Percentiles rank a stretch among this genome's conserved stretches.
phyloP scores from a whole-genome alignment of 2,797 vertebrate species.

The Corythornis leucogaster region DNA sequence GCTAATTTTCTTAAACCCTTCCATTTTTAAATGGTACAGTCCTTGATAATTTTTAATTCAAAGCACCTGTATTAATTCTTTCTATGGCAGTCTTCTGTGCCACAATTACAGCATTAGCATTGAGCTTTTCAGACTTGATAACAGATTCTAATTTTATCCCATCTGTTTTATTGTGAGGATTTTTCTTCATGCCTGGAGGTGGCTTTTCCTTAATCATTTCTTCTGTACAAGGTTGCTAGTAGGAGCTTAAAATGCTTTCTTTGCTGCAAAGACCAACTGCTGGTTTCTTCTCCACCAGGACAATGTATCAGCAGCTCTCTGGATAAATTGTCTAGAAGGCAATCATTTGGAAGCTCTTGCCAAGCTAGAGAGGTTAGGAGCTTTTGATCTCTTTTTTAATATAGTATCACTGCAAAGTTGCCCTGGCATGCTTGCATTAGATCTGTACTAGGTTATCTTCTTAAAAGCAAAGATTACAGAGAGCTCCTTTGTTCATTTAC shows the following conservation, averaged over 20 bases:
- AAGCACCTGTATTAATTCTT: slow-evolving; percentile 56
- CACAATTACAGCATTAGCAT: slow-evolving; percentile 66
- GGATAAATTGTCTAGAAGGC: slow-evolving; percentile 64
- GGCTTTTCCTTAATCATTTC: slow-evolving; percentile 63
- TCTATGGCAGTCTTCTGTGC: slow-evolving; percentile 34
- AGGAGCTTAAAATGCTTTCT: slow-evolving; percentile 47
- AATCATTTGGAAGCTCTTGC: slow-evolving; percentile 44
- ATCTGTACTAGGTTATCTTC: background rate
- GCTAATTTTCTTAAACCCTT: background rate
- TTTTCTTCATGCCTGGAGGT: slow-evolving; percentile 38
- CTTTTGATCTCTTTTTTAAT: slow-evolving; percentile 57
- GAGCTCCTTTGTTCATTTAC: background rate
- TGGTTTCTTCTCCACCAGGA: slow-evolving; percentile 42
- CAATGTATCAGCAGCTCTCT: slow-evolving; percentile 41
- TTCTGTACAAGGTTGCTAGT: slow-evolving; percentile 46
- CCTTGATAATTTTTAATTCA: slow-evolving; percentile 60
- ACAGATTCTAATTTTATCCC: slow-evolving; percentile 67
- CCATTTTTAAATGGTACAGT: slow-evolving; percentile 21
- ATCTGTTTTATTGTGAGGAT: slow-evolving; percentile 65
- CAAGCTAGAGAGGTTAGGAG: slow-evolving; percentile 14
- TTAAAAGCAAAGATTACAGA: background rate
- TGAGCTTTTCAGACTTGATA: slow-evolving; percentile 68
- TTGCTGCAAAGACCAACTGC: slow-evolving; percentile 55
- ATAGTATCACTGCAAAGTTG: background rate
- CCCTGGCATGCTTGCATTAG: background rate